These are phyloP conservation scores for Frankliniella fusca DNA, from an alignment of 2,888 invertebrate species.

Conservation along the genomic window DNA sequence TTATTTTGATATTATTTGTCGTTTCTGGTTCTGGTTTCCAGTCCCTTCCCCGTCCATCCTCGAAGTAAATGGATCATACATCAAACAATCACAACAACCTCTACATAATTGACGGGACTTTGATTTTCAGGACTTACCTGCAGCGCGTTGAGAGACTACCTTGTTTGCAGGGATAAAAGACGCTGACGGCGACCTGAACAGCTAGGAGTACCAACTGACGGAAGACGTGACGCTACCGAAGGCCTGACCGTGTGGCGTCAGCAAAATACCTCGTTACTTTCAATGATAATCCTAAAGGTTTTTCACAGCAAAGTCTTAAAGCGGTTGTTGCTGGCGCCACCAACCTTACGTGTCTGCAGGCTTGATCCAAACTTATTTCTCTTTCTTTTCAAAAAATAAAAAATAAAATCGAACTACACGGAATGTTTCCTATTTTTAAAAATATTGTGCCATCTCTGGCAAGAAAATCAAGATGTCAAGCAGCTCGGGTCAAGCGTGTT, in stretches of 20 bases:
- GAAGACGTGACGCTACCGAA: not conserved
- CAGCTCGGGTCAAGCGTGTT: too few relatives aligned
- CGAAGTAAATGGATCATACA: too few relatives aligned
- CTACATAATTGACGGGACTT: not conserved
- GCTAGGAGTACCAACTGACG: not conserved
- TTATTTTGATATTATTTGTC: not conserved
- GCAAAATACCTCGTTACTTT: not conserved
- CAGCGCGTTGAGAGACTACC: too few relatives aligned
- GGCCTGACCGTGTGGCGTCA: conserved; percentile 7
- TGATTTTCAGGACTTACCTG: not conserved
- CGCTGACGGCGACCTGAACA: conserved; percentile 1
- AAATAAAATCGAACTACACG: not conserved
- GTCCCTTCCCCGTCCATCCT: not conserved
- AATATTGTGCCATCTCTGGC: not conserved
- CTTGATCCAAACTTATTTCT: too few relatives aligned
- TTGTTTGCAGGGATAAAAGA: conserved; percentile 7
- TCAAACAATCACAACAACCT: too few relatives aligned
- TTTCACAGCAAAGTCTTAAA: not conserved
- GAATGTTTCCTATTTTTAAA: not conserved
- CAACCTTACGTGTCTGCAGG: too few relatives aligned
- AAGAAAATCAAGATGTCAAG: too few relatives aligned
- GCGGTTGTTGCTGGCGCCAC: too few relatives aligned
- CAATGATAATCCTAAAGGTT: too few relatives aligned
- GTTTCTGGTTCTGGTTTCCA: conserved; percentile 24
- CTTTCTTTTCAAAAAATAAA: not conserved